These are phyloP conservation scores for Furcula furcula DNA, from an alignment of 2,888 invertebrate species.

Conservation along the genomic window DNA sequence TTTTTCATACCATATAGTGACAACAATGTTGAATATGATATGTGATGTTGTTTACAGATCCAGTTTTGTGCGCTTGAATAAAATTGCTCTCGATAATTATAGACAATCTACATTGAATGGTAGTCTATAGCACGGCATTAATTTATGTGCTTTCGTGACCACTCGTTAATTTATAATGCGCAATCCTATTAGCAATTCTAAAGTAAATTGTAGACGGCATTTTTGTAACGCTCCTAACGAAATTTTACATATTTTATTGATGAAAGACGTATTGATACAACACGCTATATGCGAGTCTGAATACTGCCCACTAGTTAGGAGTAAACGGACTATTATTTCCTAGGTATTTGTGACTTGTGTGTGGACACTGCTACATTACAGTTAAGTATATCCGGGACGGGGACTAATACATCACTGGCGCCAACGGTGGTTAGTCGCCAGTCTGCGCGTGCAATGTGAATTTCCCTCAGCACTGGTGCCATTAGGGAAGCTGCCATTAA, in stretches of 20 bases:
- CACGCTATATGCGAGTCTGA: too few relatives aligned
- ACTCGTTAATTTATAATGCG: too few relatives aligned
- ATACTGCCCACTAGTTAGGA: too few relatives aligned
- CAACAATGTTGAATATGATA: constrained; percentile 36
- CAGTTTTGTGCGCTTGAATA: constrained; percentile 12
- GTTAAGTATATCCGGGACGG: constrained; percentile 60
- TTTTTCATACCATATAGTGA: constrained; percentile 35
- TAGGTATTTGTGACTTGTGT: constrained; percentile 25
- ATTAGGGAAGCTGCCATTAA: constrained; percentile 77
- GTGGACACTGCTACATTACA: constrained; percentile 44
- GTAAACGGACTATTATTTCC: constrained; percentile 6
- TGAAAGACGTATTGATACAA: too few relatives aligned
- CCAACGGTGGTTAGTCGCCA: constrained; percentile 61
- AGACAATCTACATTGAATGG: background rate
- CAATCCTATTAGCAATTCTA: too few relatives aligned
- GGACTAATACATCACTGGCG: constrained; percentile 71
- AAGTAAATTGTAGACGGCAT: too few relatives aligned
- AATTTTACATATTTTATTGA: too few relatives aligned
- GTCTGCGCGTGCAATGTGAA: constrained; percentile 70
- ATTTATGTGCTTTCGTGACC: too few relatives aligned
- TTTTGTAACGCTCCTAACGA: too few relatives aligned
- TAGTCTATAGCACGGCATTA: too few relatives aligned
- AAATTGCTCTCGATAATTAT: too few relatives aligned
- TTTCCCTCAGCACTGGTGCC: constrained; percentile 61
- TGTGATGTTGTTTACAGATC: constrained; percentile 8